Conservation (phyloP, 2,797 vertebrate genomes). For the Myotis myotis region DNA sequence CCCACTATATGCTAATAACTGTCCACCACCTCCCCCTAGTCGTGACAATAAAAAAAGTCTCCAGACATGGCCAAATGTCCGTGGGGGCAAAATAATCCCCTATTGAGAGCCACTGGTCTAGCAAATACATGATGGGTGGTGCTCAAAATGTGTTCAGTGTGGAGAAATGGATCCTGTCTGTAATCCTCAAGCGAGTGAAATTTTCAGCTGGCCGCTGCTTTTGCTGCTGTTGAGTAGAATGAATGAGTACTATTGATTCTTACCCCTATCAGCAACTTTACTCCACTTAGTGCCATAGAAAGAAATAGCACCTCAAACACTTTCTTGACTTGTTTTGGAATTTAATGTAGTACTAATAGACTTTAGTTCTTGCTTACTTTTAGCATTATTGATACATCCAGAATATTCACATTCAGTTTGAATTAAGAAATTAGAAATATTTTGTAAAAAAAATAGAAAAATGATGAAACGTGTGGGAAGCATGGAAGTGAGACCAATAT, state of each 20-base stretch:
- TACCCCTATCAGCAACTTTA: neutral
- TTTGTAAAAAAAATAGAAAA: neutral
- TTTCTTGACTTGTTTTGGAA: neutral
- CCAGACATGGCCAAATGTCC: neutral
- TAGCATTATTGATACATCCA: neutral
- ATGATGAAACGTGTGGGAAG: neutral
- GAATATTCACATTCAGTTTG: conserved; percentile 38
- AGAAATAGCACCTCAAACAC: neutral
- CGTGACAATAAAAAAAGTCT: neutral
- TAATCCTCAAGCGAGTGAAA: neutral
- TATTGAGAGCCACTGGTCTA: neutral
- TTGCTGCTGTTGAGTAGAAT: neutral
- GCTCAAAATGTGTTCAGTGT: neutral
- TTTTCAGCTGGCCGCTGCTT: neutral
- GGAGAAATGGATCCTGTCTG: neutral
- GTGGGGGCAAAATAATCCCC: neutral
- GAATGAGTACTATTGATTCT: neutral
- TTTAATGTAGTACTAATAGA: neutral
- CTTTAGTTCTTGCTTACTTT: conserved; percentile 32
- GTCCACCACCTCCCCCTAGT: no score
- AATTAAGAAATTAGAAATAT: neutral
- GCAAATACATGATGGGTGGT: neutral
- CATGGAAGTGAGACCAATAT: neutral
- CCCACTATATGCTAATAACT: neutral
- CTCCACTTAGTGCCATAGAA: neutral